Conservation (phyloP, 2,888 invertebrate species). For the Amorpha juglandis region DNA sequence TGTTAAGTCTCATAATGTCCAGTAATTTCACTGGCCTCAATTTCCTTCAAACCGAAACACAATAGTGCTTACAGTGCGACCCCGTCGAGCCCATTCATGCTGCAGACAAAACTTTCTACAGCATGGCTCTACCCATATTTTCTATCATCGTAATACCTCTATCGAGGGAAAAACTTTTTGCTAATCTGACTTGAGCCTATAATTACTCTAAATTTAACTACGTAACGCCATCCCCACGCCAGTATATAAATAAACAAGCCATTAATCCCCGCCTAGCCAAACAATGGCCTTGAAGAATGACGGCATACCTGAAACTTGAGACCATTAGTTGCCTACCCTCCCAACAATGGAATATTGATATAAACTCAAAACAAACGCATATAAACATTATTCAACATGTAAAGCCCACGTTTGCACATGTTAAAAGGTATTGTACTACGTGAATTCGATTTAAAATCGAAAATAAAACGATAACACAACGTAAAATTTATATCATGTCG, state of each 20-base stretch:
- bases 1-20: too few relatives aligned
- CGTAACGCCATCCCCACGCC: neutral
- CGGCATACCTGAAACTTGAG: slow-evolving; percentile 20
- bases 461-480: neutral
- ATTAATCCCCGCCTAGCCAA: slow-evolving; percentile 21
- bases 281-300: slow-evolving; percentile 4
- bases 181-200: too few relatives aligned
- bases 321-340: slow-evolving; percentile 4
- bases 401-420: slow-evolving; percentile 38
- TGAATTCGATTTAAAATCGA: slow-evolving; percentile 31
- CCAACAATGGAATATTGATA: slow-evolving; percentile 42
- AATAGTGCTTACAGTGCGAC: too few relatives aligned
- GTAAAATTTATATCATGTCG: neutral
- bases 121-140: too few relatives aligned
- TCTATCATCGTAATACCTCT: too few relatives aligned
- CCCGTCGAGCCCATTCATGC: too few relatives aligned
- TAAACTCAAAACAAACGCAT: slow-evolving; percentile 42
- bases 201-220: neutral
- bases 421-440: neutral
- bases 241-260: neutral
- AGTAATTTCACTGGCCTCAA: too few relatives aligned
- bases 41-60: too few relatives aligned
- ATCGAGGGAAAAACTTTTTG: too few relatives aligned
- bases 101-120: too few relatives aligned
- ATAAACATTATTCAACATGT: slow-evolving; percentile 51